phyloP scores from a whole-genome alignment of 2,113 vertebrate genomes.

The Ascaphus truei region DNA sequence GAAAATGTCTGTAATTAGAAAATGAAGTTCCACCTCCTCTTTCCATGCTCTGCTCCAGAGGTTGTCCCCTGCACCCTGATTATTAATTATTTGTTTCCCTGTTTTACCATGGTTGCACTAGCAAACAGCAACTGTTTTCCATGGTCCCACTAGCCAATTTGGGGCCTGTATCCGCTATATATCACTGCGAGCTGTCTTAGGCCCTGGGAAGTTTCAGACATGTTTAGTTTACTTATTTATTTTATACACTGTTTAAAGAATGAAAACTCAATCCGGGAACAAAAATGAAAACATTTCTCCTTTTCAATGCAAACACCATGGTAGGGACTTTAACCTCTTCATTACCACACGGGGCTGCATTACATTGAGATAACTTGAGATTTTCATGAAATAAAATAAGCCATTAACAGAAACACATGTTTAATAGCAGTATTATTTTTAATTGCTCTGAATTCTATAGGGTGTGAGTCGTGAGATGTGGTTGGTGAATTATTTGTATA shows the following conservation, averaged over 20 bases:
- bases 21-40: background rate
- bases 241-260: conserved; percentile 15
- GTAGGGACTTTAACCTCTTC: background rate
- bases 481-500: too few relatives aligned
- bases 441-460: too few relatives aligned
- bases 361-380: too few relatives aligned
- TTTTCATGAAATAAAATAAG: too few relatives aligned
- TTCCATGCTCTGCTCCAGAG: background rate
- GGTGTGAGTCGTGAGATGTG: too few relatives aligned
- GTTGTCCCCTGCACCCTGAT: conserved; percentile 21
- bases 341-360: background rate
- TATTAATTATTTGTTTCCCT: conserved; percentile 4
- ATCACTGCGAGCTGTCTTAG: conserved; percentile 9
- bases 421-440: too few relatives aligned
- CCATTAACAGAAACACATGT: too few relatives aligned
- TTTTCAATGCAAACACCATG: background rate
- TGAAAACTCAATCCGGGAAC: background rate
- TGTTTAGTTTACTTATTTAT: conserved; percentile 38
- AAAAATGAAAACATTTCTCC: background rate
- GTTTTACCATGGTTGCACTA: conserved; percentile 33
- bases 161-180: conserved; percentile 28
- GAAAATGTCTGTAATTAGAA: background rate
- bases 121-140: conserved; percentile 24
- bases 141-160: conserved; percentile 7
- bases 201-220: conserved; percentile 21